phyloP scores from a whole-genome alignment of 2,797 vertebrate species.

The Girardinus metallicus region DNA sequence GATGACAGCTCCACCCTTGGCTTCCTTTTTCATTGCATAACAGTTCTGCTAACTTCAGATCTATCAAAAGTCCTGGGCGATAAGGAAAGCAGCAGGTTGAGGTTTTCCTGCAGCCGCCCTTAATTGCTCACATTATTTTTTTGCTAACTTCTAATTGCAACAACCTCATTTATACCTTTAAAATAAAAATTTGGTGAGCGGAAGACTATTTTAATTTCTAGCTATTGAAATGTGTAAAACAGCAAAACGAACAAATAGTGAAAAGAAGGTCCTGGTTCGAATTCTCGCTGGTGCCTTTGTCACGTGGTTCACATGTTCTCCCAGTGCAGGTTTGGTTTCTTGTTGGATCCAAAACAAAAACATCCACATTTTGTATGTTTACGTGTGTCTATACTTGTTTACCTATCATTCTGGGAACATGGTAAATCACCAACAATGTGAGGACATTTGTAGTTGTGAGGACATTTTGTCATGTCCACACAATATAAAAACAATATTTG shows the following conservation, averaged over 20 bases:
- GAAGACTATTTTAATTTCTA: neutral
- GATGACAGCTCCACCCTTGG: conserved; percentile 17
- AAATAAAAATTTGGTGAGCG: neutral
- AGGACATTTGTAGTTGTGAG: no score
- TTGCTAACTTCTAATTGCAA: conserved; percentile 18
- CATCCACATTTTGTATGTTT: neutral
- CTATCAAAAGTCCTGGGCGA: conserved; percentile 38
- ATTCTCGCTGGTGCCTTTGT: neutral
- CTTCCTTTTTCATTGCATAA: conserved; percentile 61
- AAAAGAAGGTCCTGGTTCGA: neutral
- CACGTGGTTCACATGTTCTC: neutral
- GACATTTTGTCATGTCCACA: no score
- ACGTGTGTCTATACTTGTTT: no score
- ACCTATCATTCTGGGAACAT: no score
- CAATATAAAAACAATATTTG: no score
- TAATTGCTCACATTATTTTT: conserved; percentile 11
- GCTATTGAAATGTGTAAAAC: neutral
- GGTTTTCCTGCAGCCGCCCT: conserved; percentile 8
- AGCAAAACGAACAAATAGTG: neutral
- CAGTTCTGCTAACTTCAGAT: conserved; percentile 38
- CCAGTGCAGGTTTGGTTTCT: neutral
- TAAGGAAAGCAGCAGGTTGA: conserved; percentile 14
- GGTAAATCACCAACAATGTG: no score
- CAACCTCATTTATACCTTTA: conserved; percentile 21
- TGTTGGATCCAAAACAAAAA: neutral